These are phyloP conservation scores for Lasioglossum lativentre DNA, from an alignment of 2,888 invertebrate species.

Conservation along the genomic window DNA sequence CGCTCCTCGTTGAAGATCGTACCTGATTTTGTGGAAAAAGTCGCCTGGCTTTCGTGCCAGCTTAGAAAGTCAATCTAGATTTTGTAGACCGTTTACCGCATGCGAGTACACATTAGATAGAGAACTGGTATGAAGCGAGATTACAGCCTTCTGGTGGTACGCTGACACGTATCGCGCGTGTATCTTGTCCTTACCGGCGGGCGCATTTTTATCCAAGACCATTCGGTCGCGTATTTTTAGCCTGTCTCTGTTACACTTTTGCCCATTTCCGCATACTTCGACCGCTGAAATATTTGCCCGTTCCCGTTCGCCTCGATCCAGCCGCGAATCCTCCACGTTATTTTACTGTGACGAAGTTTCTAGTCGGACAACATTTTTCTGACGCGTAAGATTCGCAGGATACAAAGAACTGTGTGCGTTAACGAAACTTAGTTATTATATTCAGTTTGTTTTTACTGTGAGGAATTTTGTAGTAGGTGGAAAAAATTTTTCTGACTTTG, in stretches of 20 bases:
- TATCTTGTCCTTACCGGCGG: constrained; percentile 39
- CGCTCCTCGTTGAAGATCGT: constrained; percentile 68
- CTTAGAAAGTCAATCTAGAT: constrained; percentile 75
- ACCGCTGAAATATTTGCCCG: not conserved
- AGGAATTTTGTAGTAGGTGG: not conserved
- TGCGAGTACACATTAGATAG: constrained; percentile 52
- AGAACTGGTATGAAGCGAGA: constrained; percentile 55
- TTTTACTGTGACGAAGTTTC: too few relatives aligned
- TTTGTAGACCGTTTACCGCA: constrained; percentile 62
- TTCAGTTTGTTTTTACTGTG: too few relatives aligned
- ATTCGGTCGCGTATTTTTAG: constrained; percentile 2
- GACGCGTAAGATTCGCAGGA: too few relatives aligned
- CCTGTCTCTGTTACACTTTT: constrained; percentile 9
- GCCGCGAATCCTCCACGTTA: not conserved
- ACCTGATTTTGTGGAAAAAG: constrained; percentile 68
- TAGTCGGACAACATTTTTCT: not conserved
- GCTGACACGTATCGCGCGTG: constrained; percentile 42
- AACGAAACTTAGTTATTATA: too few relatives aligned
- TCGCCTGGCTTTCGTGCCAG: constrained; percentile 71
- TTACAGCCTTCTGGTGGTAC: constrained; percentile 55
- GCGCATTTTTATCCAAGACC: constrained; percentile 11
- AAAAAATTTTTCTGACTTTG: not conserved
- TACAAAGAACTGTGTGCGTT: too few relatives aligned
- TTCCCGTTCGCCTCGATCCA: not conserved
- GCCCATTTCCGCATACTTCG: not conserved